Conservation (phyloP, 2,113 vertebrate genomes). For the Corynorhinus townsendii region DNA sequence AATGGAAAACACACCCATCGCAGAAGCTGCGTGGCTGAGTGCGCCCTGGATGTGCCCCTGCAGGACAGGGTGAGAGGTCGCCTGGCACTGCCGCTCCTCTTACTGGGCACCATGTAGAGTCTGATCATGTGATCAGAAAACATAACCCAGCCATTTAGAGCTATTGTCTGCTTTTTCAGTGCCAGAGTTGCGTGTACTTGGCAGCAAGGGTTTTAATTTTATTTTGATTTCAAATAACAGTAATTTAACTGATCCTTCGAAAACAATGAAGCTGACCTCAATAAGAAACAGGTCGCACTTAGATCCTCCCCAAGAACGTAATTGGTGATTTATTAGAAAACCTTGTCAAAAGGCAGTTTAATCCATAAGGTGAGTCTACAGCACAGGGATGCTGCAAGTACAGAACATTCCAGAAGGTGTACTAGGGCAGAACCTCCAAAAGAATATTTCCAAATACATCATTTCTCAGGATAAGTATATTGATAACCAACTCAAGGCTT, state of each 20-base stretch:
- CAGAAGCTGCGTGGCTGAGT: neutral
- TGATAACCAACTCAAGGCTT: neutral
- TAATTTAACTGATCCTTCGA: slow-evolving; percentile 27
- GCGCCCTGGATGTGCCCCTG: neutral
- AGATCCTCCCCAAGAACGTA: neutral
- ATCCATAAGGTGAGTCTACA: neutral
- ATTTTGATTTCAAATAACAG: slow-evolving; percentile 42
- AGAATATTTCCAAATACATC: slow-evolving; percentile 12
- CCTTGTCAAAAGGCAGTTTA: slow-evolving; percentile 37
- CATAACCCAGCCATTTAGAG: neutral
- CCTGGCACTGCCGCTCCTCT: neutral
- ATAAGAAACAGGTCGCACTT: neutral
- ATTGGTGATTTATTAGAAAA: slow-evolving; percentile 42
- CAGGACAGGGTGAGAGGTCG: neutral
- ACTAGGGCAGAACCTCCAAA: neutral
- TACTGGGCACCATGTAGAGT: neutral
- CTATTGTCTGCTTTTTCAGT: neutral
- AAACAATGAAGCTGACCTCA: slow-evolving; percentile 31
- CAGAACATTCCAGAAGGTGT: slow-evolving; percentile 5
- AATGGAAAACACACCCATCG: neutral
- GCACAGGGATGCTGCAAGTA: neutral
- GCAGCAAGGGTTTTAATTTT: neutral
- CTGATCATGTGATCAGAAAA: neutral
- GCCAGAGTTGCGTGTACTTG: neutral
- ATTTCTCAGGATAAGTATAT: neutral